Conservation (phyloP, 2,888 invertebrate species). For the Sarcophaga carnaria region DNA sequence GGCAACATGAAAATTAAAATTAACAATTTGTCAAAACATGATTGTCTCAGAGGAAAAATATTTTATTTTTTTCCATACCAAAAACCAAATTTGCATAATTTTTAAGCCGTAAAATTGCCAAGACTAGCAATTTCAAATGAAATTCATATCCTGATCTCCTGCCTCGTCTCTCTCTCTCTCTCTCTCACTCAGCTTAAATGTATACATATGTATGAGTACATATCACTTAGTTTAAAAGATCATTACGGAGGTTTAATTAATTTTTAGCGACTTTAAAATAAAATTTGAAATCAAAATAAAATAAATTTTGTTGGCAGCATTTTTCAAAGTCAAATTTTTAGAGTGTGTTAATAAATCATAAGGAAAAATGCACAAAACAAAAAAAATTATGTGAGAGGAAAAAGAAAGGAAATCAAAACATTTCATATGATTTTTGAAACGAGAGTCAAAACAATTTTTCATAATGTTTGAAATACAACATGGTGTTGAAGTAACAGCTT, state of each 20-base stretch:
- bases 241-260: constrained; percentile 51
- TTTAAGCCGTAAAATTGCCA: constrained; percentile 41
- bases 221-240: not conserved
- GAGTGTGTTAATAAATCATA: constrained; percentile 24
- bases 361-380: not conserved
- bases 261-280: constrained; percentile 39
- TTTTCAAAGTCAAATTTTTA: constrained; percentile 43
- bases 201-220: constrained; percentile 25
- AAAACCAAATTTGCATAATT: constrained; percentile 33
- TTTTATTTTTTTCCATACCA: constrained; percentile 34
- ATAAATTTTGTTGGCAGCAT: constrained; percentile 37
- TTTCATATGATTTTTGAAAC: not conserved
- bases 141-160: constrained; percentile 10
- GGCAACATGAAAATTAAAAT: constrained; percentile 53
- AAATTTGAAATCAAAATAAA: constrained; percentile 3
- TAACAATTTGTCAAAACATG: constrained; percentile 67
- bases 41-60: constrained; percentile 38
- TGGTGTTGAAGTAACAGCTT: too few species aligned
- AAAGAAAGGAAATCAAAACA: not conserved
- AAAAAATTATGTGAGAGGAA: not conserved
- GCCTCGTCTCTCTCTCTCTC: not conserved
- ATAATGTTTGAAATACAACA: too few species aligned
- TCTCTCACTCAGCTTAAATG: constrained; percentile 7
- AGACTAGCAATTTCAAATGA: constrained; percentile 47
- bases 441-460: too few species aligned